Conservation (phyloP, 2,797 vertebrate genomes). For the Rhabdophis nuchalis region DNA sequence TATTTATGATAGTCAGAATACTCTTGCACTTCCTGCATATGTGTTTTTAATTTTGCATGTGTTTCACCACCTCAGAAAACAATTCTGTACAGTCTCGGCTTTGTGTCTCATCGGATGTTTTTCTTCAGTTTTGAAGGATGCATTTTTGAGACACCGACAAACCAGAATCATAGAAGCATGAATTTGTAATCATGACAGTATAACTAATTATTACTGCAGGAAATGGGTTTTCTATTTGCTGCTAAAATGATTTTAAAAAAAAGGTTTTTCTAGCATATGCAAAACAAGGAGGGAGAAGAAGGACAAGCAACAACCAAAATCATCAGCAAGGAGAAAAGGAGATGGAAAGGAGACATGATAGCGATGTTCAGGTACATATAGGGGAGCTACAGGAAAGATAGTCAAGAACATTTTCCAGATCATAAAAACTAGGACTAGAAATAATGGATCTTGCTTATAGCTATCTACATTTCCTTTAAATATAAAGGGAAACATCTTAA, state of each 20-base stretch:
- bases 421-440: background rate
- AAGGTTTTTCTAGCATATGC: background rate
- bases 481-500: background rate
- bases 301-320: background rate
- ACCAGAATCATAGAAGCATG: background rate
- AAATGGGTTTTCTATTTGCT: background rate
- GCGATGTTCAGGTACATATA: background rate
- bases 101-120: background rate
- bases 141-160: background rate
- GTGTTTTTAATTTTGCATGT: background rate
- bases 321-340: background rate
- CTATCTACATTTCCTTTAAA: background rate
- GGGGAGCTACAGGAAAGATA: background rate
- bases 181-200: background rate
- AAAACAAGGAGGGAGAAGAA: background rate
- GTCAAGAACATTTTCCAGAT: background rate
- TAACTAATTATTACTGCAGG: background rate
- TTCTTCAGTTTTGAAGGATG: background rate
- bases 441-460: background rate
- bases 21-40: background rate
- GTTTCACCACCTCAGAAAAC: background rate
- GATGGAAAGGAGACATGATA: background rate
- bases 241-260: background rate
- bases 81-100: background rate
- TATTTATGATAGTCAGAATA: background rate